These are phyloP conservation scores for Danio tinwini DNA, from an alignment of 2,797 vertebrate species.

Conservation along the genomic window DNA sequence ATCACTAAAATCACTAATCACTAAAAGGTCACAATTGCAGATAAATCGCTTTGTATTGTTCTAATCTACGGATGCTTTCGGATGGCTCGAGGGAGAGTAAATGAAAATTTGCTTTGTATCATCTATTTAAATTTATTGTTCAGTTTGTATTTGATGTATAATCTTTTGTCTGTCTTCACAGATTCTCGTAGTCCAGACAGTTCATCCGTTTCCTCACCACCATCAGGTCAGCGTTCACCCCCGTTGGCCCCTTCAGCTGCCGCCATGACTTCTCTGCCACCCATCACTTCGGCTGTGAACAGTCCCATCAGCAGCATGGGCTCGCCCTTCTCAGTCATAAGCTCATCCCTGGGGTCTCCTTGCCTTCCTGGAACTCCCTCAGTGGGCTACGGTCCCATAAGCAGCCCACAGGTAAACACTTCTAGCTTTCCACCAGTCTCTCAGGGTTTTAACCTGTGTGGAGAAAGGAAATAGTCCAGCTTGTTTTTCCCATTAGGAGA, in stretches of 20 bases:
- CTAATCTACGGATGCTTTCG: too few species aligned
- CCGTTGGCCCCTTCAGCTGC: constrained; percentile 74
- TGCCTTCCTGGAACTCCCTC: constrained; percentile 89
- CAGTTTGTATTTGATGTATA: too few species aligned
- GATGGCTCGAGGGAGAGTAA: too few species aligned
- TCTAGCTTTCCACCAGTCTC: neutral
- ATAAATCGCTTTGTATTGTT: too few species aligned
- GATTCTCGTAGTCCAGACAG: constrained; percentile 92
- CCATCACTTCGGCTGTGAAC: constrained; percentile 75
- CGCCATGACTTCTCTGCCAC: constrained; percentile 78
- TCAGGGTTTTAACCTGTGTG: neutral
- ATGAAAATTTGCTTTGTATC: too few species aligned
- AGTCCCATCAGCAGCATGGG: constrained; percentile 87
- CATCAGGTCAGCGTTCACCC: constrained; percentile 81
- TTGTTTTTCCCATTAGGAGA: neutral
- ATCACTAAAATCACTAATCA: too few species aligned
- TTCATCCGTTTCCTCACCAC: constrained; percentile 85
- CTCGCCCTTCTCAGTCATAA: constrained; percentile 92
- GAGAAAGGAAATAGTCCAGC: neutral
- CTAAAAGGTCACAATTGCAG: too few species aligned
- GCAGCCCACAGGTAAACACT: constrained; percentile 87
- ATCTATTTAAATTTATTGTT: neutral
- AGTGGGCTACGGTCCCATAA: constrained; percentile 90
- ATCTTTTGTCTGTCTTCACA: constrained; percentile 56
- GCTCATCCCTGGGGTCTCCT: constrained; percentile 90